phyloP scores from a whole-genome alignment of 2,888 invertebrate genomes.

The Cerceris rybyensis region DNA sequence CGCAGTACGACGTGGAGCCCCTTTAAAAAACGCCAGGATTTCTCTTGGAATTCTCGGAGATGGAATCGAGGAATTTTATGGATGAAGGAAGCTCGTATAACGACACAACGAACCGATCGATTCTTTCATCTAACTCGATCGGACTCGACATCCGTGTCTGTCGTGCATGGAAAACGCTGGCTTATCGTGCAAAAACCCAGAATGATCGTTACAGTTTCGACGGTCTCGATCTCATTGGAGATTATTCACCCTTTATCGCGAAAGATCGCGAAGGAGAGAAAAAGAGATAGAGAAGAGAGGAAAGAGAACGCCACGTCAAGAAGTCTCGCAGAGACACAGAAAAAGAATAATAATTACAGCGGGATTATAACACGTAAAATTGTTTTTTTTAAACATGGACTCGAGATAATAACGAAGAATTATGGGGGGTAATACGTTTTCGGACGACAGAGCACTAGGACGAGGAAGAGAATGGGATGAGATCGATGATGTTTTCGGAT shows the following conservation, averaged over 20 bases:
- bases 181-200: slow-evolving; percentile 47
- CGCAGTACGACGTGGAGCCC: slow-evolving; percentile 1
- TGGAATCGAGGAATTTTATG: slow-evolving; percentile 1
- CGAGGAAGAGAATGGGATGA: slow-evolving; percentile 34
- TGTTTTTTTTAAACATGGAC: slow-evolving; percentile 12
- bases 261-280: slow-evolving; percentile 44
- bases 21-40: slow-evolving; percentile 10
- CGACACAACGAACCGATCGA: background rate
- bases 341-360: too few relatives aligned
- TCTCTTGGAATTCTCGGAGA: slow-evolving; percentile 1
- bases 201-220: slow-evolving; percentile 30
- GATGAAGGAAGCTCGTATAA: background rate
- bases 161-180: slow-evolving; percentile 46
- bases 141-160: slow-evolving; percentile 1
- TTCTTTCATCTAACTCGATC: background rate
- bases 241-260: slow-evolving; percentile 47
- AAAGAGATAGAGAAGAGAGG: too few relatives aligned
- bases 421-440: background rate
- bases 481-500: slow-evolving; percentile 53
- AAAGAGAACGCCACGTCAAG: too few relatives aligned
- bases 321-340: too few relatives aligned
- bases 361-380: background rate
- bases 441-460: slow-evolving; percentile 31
- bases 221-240: slow-evolving; percentile 59
- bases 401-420: slow-evolving; percentile 2